These are phyloP conservation scores for Pyrrhosoma nymphula DNA, from an alignment of 2,888 invertebrate species.

Conservation along the genomic window DNA sequence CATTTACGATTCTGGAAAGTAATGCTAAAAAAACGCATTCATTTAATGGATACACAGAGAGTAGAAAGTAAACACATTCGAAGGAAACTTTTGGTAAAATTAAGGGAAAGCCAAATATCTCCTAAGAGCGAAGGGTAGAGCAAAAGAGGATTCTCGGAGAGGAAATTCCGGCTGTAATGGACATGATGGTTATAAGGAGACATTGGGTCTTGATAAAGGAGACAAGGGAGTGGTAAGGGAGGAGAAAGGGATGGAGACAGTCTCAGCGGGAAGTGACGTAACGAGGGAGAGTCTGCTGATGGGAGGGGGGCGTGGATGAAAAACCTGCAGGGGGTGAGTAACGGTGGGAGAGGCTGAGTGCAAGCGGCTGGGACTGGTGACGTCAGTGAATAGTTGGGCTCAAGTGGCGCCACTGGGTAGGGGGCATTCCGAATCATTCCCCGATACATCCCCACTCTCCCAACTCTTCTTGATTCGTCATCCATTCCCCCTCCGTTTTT, in stretches of 20 bases:
- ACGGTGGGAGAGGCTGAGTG: neutral
- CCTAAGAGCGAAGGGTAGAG: too few relatives aligned
- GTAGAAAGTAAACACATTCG: too few relatives aligned
- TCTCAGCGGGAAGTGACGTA: slow-evolving; percentile 2
- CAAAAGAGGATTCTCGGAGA: too few relatives aligned
- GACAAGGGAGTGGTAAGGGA: neutral
- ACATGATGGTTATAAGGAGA: neutral
- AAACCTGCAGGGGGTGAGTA: neutral
- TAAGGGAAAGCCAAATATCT: too few relatives aligned
- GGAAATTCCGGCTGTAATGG: neutral
- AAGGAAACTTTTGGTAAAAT: too few relatives aligned
- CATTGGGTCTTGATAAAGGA: neutral
- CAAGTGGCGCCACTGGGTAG: neutral
- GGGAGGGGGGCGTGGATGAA: too few relatives aligned
- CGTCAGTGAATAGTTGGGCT: slow-evolving; percentile 46
- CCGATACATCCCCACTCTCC: neutral
- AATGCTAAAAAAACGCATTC: too few relatives aligned
- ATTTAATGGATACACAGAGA: too few relatives aligned
- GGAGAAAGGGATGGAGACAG: neutral
- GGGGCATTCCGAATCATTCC: neutral
- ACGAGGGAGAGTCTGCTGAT: neutral
- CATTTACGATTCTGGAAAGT: too few relatives aligned
- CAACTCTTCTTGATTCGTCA: too few relatives aligned
- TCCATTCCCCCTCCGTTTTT: too few relatives aligned
- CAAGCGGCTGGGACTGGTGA: slow-evolving; percentile 40